Base-by-base conservation (phyloP, 2,113 vertebrate genomes). In the Gallinago undulata region DNA sequence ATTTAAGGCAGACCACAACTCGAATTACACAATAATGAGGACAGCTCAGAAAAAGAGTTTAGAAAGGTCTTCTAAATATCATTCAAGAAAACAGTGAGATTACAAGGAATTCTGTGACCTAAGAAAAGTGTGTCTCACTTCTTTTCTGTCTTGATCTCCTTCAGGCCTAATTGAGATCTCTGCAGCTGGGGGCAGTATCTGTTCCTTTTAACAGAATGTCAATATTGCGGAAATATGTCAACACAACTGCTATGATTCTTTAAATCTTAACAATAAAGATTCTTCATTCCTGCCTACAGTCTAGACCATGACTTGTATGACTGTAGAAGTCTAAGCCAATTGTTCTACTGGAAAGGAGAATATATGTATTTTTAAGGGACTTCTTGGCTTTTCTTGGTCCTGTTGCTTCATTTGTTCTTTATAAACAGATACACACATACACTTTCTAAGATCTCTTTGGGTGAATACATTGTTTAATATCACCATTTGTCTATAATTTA, bases 1-100 rank as follows among this genome's bases (percentile, higher is more conserved):
- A 56, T 80, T 89, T 89, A 94, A 47, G 68, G 28, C 81, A 75
- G 64, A 89, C 66, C 68, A 79, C 57, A 87, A 66, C 50, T 27
- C 67, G 48, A 93, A 90, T 90, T 93, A 77, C 48, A 87, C 41
- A 87, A 95, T 90, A 94, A 94, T 59, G 37, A 92, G 60, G 33
- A 85, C 28, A 84, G 47, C 77, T 80, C 70, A 92, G 48, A 82
- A 82, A 75, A 13, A 69, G 14, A 81, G 53, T 87, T 87, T 68
- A 78, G 56, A 90, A 94, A 85, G 67, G 50, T 83, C 51, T 41
- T 92, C n/a, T 77, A 89, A 90, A 78, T 92, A 85, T 53, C 59
- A 81, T 55, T 87, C 70, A 84, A 70, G 88, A 83, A 56, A 92
- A 90, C 16, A 73, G 25, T 37, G 30, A 94, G 81, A 77, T 89